Percentiles rank a stretch among this genome's conserved stretches.
Conservation (phyloP, 2,888 invertebrate genomes). For the Ernsta delagoae region DNA sequence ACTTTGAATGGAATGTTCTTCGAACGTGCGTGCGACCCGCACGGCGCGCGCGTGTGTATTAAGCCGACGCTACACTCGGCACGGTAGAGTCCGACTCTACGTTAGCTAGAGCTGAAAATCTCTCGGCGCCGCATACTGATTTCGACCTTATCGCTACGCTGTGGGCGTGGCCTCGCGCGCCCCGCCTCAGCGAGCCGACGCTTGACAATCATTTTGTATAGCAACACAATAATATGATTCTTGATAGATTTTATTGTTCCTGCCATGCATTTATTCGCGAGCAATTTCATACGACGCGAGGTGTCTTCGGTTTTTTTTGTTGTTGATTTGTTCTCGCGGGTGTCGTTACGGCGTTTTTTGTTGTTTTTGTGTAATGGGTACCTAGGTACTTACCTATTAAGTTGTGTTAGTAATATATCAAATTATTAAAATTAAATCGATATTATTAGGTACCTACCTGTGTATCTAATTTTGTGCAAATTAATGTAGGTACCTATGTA, state of each 20-base stretch:
- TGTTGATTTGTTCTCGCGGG: constrained; percentile 36
- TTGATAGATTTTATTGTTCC: constrained; percentile 83
- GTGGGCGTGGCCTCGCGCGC: constrained; percentile 71
- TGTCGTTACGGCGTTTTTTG: constrained; percentile 27
- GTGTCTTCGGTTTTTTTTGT: constrained; percentile 43
- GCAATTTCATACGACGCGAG: constrained; percentile 55
- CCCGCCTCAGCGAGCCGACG: constrained; percentile 63
- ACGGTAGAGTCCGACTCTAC: constrained; percentile 59
- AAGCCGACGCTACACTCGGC: constrained; percentile 66
- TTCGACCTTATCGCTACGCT: constrained; percentile 76
- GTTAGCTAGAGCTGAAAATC: constrained; percentile 77
- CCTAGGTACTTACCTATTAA: constrained; percentile 23
- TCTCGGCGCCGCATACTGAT: constrained; percentile 71
- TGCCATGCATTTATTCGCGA: constrained; percentile 77
- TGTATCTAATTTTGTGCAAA: no score
- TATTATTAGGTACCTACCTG: no score
- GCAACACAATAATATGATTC: constrained; percentile 84
- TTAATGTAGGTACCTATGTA: no score
- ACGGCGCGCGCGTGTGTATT: constrained; percentile 74
- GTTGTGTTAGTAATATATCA: background rate
- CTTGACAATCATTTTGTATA: constrained; percentile 85
- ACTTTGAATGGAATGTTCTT: constrained; percentile 48
- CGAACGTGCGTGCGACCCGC: constrained; percentile 68
- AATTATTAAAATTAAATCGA: background rate
- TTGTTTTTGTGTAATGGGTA: constrained; percentile 12